Evolutionary conservation across 2,113 vertebrate genomes (phyloP), one percentile per base, ranked within the genome.

Genomic region (Megalops atlanticus): DNA sequence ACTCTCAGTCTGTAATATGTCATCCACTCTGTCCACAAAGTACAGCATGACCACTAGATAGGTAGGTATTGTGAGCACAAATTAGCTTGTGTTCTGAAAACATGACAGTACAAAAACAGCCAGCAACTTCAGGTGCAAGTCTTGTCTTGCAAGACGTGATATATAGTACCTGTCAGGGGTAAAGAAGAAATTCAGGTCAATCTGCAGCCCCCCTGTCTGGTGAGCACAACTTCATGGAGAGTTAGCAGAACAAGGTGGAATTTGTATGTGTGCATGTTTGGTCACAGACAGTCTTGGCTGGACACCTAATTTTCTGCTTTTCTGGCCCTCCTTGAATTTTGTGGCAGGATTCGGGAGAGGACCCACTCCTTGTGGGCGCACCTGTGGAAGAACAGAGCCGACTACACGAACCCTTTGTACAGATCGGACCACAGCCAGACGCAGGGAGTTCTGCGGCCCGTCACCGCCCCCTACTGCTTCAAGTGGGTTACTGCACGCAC

Each of bases 291-390:
- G 49, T 24, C 24, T 54, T 54, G 18, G 16, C 24, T 21, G 24
- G 49, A 49, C 11, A 12, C 27, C 64, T 69, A 24, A 69, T 69
- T 76, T 27, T 83, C 74, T 58, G 33, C 40, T 39, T 38, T 43
- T 72, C 47, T 76, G 49, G 75, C 45, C 77, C 1, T 41, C 73
- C 77, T n/a, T n/a, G n/a, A n/a, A n/a, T n/a, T n/a, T 4, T 80
- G 40, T 4, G 70, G n/a, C 88, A 99, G 98, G 90, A 91, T 98
- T 83, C 91, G 84, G 76, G 97, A 99, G 87, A 90, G 95, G 88
- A 97, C 94, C 0, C 95, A 98, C 24, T 97, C 96, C 0, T 75
- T 98, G 43, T 99, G 98, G 98, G 93, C 94, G 80, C 94, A 97
- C 80, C 86, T 99, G 76, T 99, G 97, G 97, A 95, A 96, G 89